phyloP scores from a whole-genome alignment of 2,888 invertebrate species.

The Arrhopalites spinosus region DNA sequence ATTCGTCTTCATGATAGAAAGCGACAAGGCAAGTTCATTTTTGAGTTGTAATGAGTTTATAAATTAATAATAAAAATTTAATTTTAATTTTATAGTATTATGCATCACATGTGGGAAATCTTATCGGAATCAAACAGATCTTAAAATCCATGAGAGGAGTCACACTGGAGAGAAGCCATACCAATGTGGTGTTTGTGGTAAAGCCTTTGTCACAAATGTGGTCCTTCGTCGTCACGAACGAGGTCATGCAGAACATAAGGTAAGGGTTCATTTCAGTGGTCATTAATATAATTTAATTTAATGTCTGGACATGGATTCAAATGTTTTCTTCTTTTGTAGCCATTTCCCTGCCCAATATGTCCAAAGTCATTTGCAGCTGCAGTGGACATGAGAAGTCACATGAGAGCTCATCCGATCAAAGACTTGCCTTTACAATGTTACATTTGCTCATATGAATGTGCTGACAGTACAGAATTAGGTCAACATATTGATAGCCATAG shows the following conservation, averaged over 20 bases:
- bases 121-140: constrained; percentile 13
- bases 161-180: constrained; percentile 14
- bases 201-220: constrained; percentile 18
- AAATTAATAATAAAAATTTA: no score
- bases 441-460: constrained; percentile 17
- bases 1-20: constrained; percentile 14
- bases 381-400: constrained; percentile 24
- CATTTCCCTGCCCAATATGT: constrained; percentile 16
- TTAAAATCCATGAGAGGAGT: constrained; percentile 10
- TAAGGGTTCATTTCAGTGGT: no score
- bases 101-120: not conserved
- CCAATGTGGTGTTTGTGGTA: not conserved
- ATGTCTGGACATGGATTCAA: no score
- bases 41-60: not conserved
- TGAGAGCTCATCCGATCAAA: constrained; percentile 23
- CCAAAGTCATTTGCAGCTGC: constrained; percentile 15
- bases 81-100: not conserved
- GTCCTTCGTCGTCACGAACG: constrained; percentile 18
- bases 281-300: no score
- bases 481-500: constrained; percentile 12
- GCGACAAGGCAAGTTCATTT: not conserved
- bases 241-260: constrained; percentile 14
- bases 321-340: not conserved
- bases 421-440: constrained; percentile 18
- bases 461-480: not conserved